phyloP scores from a whole-genome alignment of 2,113 vertebrate genomes.

The Ginglymostoma cirratum region DNA sequence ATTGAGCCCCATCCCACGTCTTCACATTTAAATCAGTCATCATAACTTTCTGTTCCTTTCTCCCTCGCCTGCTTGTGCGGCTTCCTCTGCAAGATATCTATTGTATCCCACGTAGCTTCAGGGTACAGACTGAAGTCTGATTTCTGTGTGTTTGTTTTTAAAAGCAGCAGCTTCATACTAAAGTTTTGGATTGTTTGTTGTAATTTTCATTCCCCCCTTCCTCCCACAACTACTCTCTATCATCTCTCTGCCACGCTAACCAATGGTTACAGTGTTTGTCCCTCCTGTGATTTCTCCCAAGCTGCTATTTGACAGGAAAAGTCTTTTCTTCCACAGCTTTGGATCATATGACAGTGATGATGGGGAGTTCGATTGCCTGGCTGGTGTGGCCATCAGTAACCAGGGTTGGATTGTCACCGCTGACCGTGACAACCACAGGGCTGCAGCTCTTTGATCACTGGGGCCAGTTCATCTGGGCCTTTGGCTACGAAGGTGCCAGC shows the following conservation, averaged over 20 bases:
- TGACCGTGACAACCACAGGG: constrained; percentile 31
- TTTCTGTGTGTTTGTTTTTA: not conserved
- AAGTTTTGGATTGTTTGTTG: not conserved
- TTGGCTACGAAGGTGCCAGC: not conserved
- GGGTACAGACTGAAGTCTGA: not conserved
- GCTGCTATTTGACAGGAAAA: constrained; percentile 5
- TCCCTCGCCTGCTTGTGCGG: too few relatives aligned
- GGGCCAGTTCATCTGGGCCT: constrained; percentile 19
- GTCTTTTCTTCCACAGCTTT: not conserved
- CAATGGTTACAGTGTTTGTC: not conserved
- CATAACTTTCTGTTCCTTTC: too few relatives aligned
- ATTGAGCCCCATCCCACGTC: too few relatives aligned
- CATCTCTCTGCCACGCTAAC: not conserved
- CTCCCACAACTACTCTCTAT: too few relatives aligned
- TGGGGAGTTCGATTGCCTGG: constrained; percentile 33
- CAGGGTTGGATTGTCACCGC: constrained; percentile 31
- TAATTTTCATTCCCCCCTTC: not conserved
- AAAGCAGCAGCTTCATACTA: not conserved
- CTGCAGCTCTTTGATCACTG: constrained; percentile 12
- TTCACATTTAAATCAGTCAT: too few relatives aligned
- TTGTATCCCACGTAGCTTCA: too few relatives aligned
- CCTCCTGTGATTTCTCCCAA: not conserved
- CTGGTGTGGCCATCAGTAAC: constrained; percentile 15
- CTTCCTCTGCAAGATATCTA: too few relatives aligned
- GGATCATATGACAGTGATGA: not conserved